Evolutionary conservation across 1,140 invertebrate genomes (phyloP).

Genomic region (Papilio aristodemus): DNA sequence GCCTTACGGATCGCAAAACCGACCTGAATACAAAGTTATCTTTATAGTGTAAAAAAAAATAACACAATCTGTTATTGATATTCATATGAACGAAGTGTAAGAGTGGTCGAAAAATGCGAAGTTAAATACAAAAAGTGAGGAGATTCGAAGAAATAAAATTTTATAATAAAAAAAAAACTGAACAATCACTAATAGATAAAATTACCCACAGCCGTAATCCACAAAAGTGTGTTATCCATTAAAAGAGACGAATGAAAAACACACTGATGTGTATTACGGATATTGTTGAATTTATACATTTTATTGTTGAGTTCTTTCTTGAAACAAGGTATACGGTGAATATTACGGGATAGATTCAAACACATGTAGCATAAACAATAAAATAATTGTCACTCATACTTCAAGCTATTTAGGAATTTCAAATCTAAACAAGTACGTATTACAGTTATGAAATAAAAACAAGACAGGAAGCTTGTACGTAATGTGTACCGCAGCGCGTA

Average conservation of each 20-base stretch:
- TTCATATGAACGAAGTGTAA: too few relatives aligned
- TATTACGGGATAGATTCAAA: background rate
- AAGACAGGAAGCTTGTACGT: background rate
- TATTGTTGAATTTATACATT: background rate
- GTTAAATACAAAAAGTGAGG: too few relatives aligned
- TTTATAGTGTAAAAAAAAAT: background rate
- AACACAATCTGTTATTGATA: too few relatives aligned
- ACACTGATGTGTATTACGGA: background rate
- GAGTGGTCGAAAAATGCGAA: too few relatives aligned
- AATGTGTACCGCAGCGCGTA: background rate
- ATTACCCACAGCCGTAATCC: too few relatives aligned
- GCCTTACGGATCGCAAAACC: conserved; percentile 64
- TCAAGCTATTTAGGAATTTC: background rate
- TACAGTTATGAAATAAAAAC: conserved; percentile 1
- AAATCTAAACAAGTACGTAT: background rate
- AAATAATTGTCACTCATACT: background rate
- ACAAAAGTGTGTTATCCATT: too few relatives aligned
- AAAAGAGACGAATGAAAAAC: too few relatives aligned
- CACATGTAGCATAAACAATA: background rate
- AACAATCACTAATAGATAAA: too few relatives aligned
- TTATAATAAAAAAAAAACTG: too few relatives aligned
- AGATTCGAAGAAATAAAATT: too few relatives aligned
- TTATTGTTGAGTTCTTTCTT: background rate
- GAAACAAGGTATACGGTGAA: background rate
- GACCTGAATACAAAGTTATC: conserved; percentile 46